Percentiles rank a stretch among this genome's conserved stretches.
Conservation (phyloP, 2,797 vertebrate species). For the Heterohyrax brucei region DNA sequence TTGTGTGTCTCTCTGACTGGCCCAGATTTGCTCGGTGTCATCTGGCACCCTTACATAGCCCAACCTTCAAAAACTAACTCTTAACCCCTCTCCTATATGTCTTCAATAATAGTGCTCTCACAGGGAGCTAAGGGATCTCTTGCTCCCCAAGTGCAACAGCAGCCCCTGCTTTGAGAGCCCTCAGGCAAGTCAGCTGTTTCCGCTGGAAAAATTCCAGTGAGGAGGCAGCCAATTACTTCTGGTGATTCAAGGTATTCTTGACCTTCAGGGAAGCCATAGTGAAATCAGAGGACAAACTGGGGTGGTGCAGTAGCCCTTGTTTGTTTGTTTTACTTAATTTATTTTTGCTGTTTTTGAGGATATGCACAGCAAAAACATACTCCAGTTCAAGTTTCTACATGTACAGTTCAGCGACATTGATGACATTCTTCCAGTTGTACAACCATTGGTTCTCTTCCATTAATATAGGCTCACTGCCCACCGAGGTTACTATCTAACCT, state of each 20-base stretch:
- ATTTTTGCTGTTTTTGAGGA: no score
- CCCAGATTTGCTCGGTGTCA: neutral
- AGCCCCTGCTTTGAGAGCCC: slow-evolving; percentile 3
- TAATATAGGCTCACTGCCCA: no score
- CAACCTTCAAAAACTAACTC: neutral
- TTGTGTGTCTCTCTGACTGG: neutral
- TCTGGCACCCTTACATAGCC: neutral
- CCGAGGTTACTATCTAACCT: no score
- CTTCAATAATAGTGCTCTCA: neutral
- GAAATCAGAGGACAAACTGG: slow-evolving; percentile 43
- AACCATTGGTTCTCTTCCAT: no score
- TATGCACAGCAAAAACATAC: no score
- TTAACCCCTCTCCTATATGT: neutral
- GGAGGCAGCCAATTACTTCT: slow-evolving; percentile 48
- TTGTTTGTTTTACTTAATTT: neutral
- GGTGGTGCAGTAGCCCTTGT: neutral
- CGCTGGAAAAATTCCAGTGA: slow-evolving; percentile 60
- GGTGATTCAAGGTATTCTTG: slow-evolving; percentile 70
- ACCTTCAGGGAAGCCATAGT: slow-evolving; percentile 60
- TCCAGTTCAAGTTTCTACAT: no score
- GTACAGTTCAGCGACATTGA: no score
- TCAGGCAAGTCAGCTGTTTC: slow-evolving; percentile 36
- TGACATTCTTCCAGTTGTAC: no score
- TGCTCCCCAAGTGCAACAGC: neutral
- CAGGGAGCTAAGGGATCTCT: neutral